A percentile compares a stretch with the other conserved stretches of the same genome.
These are phyloP conservation scores for Cataglyphis cursor DNA, from an alignment of 2,888 invertebrate genomes.

Conservation along the genomic window DNA sequence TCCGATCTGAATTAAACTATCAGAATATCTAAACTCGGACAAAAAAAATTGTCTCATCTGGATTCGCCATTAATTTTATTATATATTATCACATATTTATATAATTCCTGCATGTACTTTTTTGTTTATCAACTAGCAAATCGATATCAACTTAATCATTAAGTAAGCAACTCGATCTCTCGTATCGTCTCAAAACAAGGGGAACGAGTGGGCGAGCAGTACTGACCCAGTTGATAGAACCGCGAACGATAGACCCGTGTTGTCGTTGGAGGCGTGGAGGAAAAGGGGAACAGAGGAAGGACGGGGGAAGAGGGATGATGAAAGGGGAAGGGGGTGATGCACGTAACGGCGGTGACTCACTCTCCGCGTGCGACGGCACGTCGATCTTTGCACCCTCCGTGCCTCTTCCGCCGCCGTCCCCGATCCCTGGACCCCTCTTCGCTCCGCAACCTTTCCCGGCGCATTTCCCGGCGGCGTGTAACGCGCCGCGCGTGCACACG, in stretches of 20 bases:
- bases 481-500: slow-evolving; percentile 68
- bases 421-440: neutral
- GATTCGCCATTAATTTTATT: neutral
- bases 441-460: slow-evolving; percentile 23
- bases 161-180: slow-evolving; percentile 1
- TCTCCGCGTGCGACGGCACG: slow-evolving; percentile 39
- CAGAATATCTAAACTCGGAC: neutral
- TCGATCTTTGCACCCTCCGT: slow-evolving; percentile 47
- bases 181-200: slow-evolving; percentile 22
- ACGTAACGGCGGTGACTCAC: slow-evolving; percentile 42
- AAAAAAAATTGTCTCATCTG: neutral
- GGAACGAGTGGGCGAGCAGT: slow-evolving; percentile 19
- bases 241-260: slow-evolving; percentile 48
- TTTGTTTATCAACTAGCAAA: neutral
- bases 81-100: neutral
- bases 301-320: neutral
- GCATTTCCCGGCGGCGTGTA: slow-evolving; percentile 40
- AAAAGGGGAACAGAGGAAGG: neutral
- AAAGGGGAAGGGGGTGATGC: neutral
- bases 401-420: neutral
- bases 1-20: neutral
- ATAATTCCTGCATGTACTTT: too few species aligned
- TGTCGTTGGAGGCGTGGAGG: slow-evolving; percentile 4
- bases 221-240: slow-evolving; percentile 55
- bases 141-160: too few species aligned